Evolutionary conservation across 2,797 vertebrate genomes (phyloP).

Genomic region (Rousettus madagascariensis): DNA sequence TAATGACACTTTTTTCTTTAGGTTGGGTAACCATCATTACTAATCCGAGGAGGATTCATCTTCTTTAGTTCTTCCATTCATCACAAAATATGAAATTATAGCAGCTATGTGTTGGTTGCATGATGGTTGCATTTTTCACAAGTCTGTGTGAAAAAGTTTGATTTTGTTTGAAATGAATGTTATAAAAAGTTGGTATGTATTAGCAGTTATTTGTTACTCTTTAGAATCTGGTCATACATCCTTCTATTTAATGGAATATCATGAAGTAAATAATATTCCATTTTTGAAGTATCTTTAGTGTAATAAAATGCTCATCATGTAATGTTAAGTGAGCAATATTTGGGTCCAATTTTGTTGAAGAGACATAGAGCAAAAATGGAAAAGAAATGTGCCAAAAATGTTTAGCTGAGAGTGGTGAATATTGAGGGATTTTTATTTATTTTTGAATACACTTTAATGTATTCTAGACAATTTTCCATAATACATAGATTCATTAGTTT

Average conservation of each 20-base stretch:
- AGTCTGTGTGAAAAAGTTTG: conserved; percentile 23
- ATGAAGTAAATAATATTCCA: background rate
- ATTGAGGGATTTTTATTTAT: conserved; percentile 4
- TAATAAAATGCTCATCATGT: background rate
- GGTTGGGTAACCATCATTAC: background rate
- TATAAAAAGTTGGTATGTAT: background rate
- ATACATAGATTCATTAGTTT: background rate
- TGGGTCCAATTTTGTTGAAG: background rate
- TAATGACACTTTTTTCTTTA: background rate
- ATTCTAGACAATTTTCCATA: background rate
- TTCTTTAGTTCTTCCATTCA: conserved; percentile 23
- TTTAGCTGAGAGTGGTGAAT: background rate
- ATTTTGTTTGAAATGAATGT: conserved; percentile 17
- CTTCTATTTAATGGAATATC: background rate
- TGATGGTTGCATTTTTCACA: conserved; percentile 9
- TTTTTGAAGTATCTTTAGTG: background rate
- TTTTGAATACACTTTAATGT: background rate
- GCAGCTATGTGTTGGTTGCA: background rate
- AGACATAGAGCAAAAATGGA: background rate
- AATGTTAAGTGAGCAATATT: background rate
- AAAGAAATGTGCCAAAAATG: background rate
- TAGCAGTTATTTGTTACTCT: background rate
- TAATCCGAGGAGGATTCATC: background rate
- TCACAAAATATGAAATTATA: background rate
- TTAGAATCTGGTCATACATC: background rate